A percentile compares a stretch with the other conserved stretches of the same genome.
Evolutionary conservation across 2,797 vertebrate species (phyloP).

Genomic region (Stomatorhinus walkeri): DNA sequence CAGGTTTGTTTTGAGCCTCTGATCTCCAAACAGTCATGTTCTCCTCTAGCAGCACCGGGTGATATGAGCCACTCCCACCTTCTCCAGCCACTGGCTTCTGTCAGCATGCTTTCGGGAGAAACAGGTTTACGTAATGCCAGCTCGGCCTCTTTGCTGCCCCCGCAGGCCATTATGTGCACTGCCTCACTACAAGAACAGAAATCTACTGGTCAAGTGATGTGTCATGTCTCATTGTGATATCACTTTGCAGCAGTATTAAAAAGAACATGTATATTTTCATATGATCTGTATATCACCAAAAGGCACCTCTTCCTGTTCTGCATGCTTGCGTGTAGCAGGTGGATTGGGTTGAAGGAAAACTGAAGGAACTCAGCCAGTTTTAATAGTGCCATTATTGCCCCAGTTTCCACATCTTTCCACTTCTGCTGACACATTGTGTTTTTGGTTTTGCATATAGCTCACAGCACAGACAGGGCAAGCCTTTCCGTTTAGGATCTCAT

Average conservation of each 20-base stretch:
- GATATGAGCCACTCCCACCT: background rate
- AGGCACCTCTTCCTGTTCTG: background rate
- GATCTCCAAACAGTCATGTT: background rate
- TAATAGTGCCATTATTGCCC: background rate
- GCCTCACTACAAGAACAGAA: background rate
- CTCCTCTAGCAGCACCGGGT: background rate
- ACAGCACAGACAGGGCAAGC: background rate
- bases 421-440: background rate
- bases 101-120: background rate
- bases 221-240: background rate
- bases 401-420: background rate
- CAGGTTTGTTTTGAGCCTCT: slow-evolving; percentile 1
- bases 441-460: background rate
- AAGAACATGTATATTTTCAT: background rate
- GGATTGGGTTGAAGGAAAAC: background rate
- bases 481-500: background rate
- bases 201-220: background rate
- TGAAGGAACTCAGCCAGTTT: background rate
- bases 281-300: background rate
- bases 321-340: background rate
- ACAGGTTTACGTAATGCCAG: slow-evolving; percentile 12
- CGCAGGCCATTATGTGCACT: background rate
- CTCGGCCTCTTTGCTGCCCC: slow-evolving; percentile 19
- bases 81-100: background rate
- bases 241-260: background rate